A percentile compares a stretch with the other conserved stretches of the same genome.
These are phyloP conservation scores for Meriones psammophilus DNA, from an alignment of 2,797 vertebrate genomes.

Conservation along the genomic window DNA sequence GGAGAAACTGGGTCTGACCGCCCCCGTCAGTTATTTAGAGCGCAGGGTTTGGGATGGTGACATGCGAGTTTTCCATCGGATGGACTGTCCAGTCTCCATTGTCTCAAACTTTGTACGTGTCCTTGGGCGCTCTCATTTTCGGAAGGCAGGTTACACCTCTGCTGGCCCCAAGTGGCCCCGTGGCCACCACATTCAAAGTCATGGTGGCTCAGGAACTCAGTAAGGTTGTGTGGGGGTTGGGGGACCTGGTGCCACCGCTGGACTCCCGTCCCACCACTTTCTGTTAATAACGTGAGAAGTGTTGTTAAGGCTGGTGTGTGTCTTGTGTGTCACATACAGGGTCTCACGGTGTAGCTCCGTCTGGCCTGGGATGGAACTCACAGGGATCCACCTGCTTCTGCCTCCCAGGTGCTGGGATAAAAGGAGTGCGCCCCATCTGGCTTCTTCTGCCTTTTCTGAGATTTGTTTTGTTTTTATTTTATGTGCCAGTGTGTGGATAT, in stretches of 20 bases:
- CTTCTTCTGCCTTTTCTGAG: not conserved
- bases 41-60: not conserved
- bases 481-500: not conserved
- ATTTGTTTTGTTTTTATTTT: too few species aligned
- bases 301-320: not conserved
- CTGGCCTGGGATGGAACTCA: not conserved
- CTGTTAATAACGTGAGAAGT: not conserved
- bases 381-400: not conserved
- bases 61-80: not conserved
- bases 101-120: not conserved
- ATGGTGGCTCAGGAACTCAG: not conserved
- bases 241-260: not conserved
- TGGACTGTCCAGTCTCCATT: not conserved
- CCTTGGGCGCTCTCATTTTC: not conserved
- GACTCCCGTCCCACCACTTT: not conserved
- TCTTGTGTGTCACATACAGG: not conserved
- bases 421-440: not conserved
- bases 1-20: not conserved
- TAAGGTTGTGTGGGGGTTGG: not conserved
- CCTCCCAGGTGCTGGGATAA: not conserved
- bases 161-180: not conserved
- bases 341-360: not conserved
- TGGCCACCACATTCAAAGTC: slow-evolving; percentile 1
- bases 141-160: not conserved
- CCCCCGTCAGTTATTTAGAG: not conserved